Conservation (phyloP, 2,888 invertebrate genomes). For the Bedellia somnulentella region DNA sequence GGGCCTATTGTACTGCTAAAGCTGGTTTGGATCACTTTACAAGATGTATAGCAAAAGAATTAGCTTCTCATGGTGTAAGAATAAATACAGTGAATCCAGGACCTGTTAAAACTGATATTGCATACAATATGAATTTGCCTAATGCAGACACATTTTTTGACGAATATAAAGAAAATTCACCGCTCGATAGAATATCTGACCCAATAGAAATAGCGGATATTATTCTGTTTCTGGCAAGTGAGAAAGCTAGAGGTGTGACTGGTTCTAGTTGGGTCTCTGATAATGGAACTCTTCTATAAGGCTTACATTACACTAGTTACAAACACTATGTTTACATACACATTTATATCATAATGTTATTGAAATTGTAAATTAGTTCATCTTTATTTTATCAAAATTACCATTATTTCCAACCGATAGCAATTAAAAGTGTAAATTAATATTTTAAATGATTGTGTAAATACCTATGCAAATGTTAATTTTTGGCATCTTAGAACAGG, state of each 20-base stretch:
- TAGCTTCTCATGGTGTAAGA: slow-evolving; percentile 1
- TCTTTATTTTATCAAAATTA: too few relatives aligned
- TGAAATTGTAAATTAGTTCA: too few relatives aligned
- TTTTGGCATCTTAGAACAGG: too few relatives aligned
- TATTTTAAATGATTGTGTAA: too few relatives aligned
- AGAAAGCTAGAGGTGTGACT: slow-evolving; percentile 1
- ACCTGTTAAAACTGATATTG: not conserved
- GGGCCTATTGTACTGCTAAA: slow-evolving; percentile 1
- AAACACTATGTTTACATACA: too few relatives aligned
- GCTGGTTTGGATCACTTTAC: slow-evolving; percentile 10
- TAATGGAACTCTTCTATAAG: too few relatives aligned
- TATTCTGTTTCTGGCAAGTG: not conserved
- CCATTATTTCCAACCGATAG: too few relatives aligned
- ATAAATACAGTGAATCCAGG: slow-evolving; percentile 1
- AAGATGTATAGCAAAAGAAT: slow-evolving; percentile 6
- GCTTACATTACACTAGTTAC: too few relatives aligned
- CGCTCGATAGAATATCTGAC: not conserved
- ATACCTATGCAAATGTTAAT: too few relatives aligned
- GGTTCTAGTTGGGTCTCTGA: not conserved
- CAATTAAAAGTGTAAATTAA: too few relatives aligned
- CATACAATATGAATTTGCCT: not conserved
- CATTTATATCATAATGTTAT: too few relatives aligned
- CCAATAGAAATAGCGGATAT: not conserved
- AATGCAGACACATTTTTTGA: not conserved
- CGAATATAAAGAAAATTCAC: not conserved